These are phyloP conservation scores for Lacanobia oleracea DNA, from an alignment of 2,888 invertebrate species.

Conservation along the genomic window DNA sequence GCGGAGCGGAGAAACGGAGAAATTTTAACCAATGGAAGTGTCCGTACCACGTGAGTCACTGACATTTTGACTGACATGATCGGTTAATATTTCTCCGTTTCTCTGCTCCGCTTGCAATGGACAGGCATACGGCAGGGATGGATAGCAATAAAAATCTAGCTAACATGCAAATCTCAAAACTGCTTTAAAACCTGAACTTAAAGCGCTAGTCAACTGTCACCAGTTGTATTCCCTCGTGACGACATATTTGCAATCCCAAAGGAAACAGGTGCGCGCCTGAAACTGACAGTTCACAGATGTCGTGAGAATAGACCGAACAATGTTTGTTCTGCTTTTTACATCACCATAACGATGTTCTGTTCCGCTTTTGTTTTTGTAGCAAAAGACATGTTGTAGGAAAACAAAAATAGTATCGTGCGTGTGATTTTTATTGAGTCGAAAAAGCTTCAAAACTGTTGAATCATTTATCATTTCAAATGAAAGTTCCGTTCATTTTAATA, in stretches of 20 bases:
- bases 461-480: neutral
- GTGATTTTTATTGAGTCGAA: neutral
- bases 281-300: conserved; percentile 64
- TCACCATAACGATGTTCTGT: conserved; percentile 7
- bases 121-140: too few species aligned
- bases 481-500: neutral
- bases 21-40: too few species aligned
- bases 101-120: too few species aligned
- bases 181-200: conserved; percentile 15
- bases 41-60: too few species aligned
- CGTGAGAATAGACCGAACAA: conserved; percentile 51
- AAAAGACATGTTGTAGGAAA: neutral
- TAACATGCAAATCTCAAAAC: conserved; percentile 5
- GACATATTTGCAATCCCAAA: conserved; percentile 57
- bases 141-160: neutral
- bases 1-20: too few species aligned
- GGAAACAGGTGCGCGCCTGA: conserved; percentile 65
- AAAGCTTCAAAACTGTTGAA: neutral
- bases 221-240: conserved; percentile 34
- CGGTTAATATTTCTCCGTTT: too few species aligned
- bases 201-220: conserved; percentile 43
- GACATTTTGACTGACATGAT: too few species aligned
- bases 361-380: conserved; percentile 46
- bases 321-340: conserved; percentile 40
- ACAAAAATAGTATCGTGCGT: neutral